phyloP scores from a whole-genome alignment of 2,113 vertebrate genomes.

The Bubo bubo region DNA sequence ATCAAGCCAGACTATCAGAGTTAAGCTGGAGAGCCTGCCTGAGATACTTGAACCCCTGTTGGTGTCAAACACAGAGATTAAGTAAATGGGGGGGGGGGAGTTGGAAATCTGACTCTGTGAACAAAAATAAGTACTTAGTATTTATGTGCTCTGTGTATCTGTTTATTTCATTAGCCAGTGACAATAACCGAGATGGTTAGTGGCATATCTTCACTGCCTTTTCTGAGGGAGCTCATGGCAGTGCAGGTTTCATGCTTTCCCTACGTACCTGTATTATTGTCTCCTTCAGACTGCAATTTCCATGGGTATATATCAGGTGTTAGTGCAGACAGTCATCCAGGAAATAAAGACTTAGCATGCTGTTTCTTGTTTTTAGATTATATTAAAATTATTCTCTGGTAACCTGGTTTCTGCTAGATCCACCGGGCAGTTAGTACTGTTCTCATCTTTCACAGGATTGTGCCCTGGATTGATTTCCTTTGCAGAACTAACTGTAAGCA shows the following conservation, averaged over 20 bases:
- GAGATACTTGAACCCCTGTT: constrained; percentile 62
- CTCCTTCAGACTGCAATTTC: background rate
- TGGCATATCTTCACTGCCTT: constrained; percentile 31
- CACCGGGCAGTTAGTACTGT: background rate
- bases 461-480: background rate
- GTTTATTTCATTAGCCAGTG: constrained; percentile 34
- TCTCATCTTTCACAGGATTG: background rate
- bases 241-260: background rate
- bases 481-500: background rate
- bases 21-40: constrained; percentile 70
- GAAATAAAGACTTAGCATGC: background rate
- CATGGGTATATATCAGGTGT: background rate
- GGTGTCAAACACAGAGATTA: constrained; percentile 67
- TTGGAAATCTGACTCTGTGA: background rate
- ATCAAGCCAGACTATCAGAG: constrained; percentile 70
- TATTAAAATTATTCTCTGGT: background rate
- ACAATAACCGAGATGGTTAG: constrained; percentile 6
- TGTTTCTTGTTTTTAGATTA: background rate
- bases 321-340: background rate
- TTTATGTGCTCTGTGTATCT: constrained; percentile 3
- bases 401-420: background rate
- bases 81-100: constrained; percentile 15
- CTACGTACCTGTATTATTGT: background rate
- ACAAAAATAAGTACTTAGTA: constrained; percentile 18
- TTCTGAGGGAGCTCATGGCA: background rate